A percentile compares a stretch with the other conserved stretches of the same genome.
phyloP scores from a whole-genome alignment of 2,888 invertebrate species.

The Diachrysia chrysitis region DNA sequence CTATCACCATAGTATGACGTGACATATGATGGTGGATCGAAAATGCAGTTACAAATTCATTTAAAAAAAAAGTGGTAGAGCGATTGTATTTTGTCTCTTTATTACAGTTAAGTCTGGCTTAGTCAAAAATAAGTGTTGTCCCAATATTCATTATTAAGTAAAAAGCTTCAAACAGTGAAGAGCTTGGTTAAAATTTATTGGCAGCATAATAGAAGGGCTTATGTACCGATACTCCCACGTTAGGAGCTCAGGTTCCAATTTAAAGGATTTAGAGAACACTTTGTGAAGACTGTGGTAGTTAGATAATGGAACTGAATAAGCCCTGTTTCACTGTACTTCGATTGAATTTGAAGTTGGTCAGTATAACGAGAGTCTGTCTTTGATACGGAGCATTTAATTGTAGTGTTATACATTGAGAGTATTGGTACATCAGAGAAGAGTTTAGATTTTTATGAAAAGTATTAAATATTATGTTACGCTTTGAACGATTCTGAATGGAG shows the following conservation, averaged over 20 bases:
- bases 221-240: slow-evolving; percentile 49
- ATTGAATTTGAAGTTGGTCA: slow-evolving; percentile 38
- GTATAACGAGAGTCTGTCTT: slow-evolving; percentile 20
- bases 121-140: slow-evolving; percentile 8
- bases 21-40: too few relatives aligned
- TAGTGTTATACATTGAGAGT: background rate
- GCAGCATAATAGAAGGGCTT: slow-evolving; percentile 40
- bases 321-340: slow-evolving; percentile 27
- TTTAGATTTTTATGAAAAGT: too few relatives aligned
- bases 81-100: background rate
- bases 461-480: too few relatives aligned
- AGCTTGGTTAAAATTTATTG: slow-evolving; percentile 27
- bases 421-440: background rate
- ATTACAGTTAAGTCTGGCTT: background rate
- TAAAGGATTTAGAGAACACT: slow-evolving; percentile 41
- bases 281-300: slow-evolving; percentile 29
- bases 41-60: too few relatives aligned
- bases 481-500: too few relatives aligned
- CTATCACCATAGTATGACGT: too few relatives aligned
- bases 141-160: slow-evolving; percentile 45
- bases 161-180: slow-evolving; percentile 32
- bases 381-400: slow-evolving; percentile 6
- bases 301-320: slow-evolving; percentile 45
- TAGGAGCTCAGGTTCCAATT: slow-evolving; percentile 42
- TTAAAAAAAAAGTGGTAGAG: too few relatives aligned